phyloP scores from a whole-genome alignment of 2,888 invertebrate species.

The Platycheirus rosarum region DNA sequence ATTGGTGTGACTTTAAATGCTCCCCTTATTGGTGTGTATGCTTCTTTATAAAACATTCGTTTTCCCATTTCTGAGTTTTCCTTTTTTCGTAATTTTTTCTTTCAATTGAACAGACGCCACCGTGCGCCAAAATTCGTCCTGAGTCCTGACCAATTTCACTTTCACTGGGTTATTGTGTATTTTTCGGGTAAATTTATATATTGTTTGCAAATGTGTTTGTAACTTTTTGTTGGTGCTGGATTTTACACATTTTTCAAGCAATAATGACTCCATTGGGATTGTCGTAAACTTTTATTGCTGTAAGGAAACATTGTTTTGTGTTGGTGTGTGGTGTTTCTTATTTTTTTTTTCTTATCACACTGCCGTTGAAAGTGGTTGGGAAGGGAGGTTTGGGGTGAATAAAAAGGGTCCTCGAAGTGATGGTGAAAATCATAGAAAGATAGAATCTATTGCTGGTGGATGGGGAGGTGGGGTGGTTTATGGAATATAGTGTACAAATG shows the following conservation, averaged over 20 bases:
- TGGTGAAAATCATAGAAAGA: slow-evolving; percentile 52
- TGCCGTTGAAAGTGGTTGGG: neutral
- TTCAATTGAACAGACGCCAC: too few relatives aligned
- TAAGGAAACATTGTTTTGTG: slow-evolving; percentile 69
- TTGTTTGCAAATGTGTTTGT: slow-evolving; percentile 41
- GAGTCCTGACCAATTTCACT: slow-evolving; percentile 54
- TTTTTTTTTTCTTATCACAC: slow-evolving; percentile 40
- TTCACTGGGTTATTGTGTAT: slow-evolving; percentile 14
- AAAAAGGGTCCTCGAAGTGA: neutral
- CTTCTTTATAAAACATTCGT: slow-evolving; percentile 32
- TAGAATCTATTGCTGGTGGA: slow-evolving; percentile 10
- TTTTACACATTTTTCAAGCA: slow-evolving; percentile 73
- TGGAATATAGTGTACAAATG: slow-evolving; percentile 46
- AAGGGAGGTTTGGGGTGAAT: neutral
- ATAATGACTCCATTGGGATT: slow-evolving; percentile 74
- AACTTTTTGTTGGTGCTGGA: slow-evolving; percentile 63
- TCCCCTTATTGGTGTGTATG: slow-evolving; percentile 46
- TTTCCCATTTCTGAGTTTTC: slow-evolving; percentile 41
- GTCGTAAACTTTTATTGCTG: slow-evolving; percentile 74
- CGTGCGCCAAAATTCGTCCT: slow-evolving; percentile 20
- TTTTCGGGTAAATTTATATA: slow-evolving; percentile 8
- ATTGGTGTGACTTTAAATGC: slow-evolving; percentile 67
- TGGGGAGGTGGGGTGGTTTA: neutral
- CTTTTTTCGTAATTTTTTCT: slow-evolving; percentile 16
- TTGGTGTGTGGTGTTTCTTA: slow-evolving; percentile 28